Evolutionary conservation across 2,888 invertebrate species (phyloP).

Genomic region (Camptogramma bilineatum): DNA sequence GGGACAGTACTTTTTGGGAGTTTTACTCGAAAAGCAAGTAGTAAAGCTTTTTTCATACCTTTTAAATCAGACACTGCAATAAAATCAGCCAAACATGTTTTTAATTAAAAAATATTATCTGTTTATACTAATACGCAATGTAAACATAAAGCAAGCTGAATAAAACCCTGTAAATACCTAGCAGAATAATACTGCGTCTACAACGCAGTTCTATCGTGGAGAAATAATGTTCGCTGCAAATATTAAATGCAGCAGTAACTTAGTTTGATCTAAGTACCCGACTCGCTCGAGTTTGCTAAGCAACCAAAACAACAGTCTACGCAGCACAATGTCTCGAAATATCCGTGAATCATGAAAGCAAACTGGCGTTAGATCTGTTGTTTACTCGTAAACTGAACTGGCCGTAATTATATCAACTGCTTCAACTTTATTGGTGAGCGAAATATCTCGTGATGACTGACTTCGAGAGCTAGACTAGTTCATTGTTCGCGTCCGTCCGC

Average conservation of each 20-base stretch:
- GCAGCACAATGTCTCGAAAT: conserved; percentile 45
- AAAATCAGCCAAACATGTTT: neutral
- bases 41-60: neutral
- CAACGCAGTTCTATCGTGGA: conserved; percentile 15
- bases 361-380: conserved; percentile 48
- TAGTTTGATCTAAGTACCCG: conserved; percentile 23
- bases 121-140: neutral
- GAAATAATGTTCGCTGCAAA: conserved; percentile 20
- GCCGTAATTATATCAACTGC: conserved; percentile 49
- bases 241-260: conserved; percentile 26
- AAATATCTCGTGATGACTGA: conserved; percentile 39
- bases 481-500: conserved; percentile 39
- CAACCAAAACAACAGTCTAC: conserved; percentile 36
- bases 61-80: neutral
- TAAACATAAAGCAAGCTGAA: neutral
- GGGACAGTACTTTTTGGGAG: neutral
- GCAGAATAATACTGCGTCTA: neutral
- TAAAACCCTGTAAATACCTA: neutral
- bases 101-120: neutral
- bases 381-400: conserved; percentile 50
- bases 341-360: conserved; percentile 53
- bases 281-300: conserved; percentile 30
- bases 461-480: conserved; percentile 32
- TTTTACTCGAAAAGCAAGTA: too few species aligned
- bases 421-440: conserved; percentile 50